Evolutionary conservation across 2,113 vertebrate species (phyloP), one percentile per base, ranked within the genome.

Genomic region (Leptocoma aspasia): DNA sequence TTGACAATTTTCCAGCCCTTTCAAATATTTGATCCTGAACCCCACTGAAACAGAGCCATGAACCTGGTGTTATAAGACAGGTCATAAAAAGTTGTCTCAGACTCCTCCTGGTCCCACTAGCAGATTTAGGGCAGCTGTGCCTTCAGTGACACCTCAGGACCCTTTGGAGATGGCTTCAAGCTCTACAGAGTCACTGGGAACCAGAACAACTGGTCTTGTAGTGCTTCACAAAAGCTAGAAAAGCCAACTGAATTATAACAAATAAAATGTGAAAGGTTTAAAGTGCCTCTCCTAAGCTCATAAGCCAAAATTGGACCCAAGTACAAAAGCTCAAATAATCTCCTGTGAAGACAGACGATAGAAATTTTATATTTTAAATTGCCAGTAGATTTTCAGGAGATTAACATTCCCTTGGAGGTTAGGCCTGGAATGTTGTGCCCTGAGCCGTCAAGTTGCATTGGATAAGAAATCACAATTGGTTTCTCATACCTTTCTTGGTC

Each of bases 351-450:
- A 47, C 75, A 86, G 82, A 85, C 20, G 3, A 92, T 6, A 92
- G 71, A 94, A 86, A 92, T 83, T 90, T 92, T 93, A 3, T 45
- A 77, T 92, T 88, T 94, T 83, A 70, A 94, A 95, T 66, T 95
- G 82, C 87, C 63, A 47, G 78, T 76, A 79, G 89, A 59, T 56
- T 96, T 95, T 69, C 44, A 56, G 68, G 82, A 92, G 96, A 93
- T 97, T 94, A 97, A 96, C 90, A 93, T 94, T 95, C 90, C 84
- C 86, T 41, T 49, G 61, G 72, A 95, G 95, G 84, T 79, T 72
- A 91, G 78, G 85, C 47, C n/a, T 45, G 80, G 89, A 95, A 83
- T 70, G 75, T 5, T 78, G 79, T 17, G 18, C 39, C 52, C 21
- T 59, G 59, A 95, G 66, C 87, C 24, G 1, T 70, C 64, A 45